These are phyloP conservation scores for Yponomeuta malinellus DNA, from an alignment of 2,888 invertebrate genomes.

Conservation along the genomic window DNA sequence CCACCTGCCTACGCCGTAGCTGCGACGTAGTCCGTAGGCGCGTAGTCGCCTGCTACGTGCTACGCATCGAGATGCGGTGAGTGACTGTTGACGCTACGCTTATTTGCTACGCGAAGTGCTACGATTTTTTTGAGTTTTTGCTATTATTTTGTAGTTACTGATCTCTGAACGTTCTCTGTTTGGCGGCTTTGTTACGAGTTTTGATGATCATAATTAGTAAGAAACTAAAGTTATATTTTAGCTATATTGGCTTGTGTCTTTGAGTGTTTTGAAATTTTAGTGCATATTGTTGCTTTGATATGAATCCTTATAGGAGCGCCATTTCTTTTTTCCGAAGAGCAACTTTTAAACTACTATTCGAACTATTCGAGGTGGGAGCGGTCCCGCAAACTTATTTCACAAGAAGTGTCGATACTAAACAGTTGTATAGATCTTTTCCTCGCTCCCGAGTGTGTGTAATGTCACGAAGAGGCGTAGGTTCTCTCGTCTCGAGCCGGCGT, in stretches of 20 bases:
- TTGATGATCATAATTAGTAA: no score
- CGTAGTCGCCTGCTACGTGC: slow-evolving; percentile 28
- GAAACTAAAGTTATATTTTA: background rate
- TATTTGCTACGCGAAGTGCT: background rate
- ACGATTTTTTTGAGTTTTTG: background rate
- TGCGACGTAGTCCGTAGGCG: slow-evolving; percentile 10
- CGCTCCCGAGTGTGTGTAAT: slow-evolving; percentile 48
- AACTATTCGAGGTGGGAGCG: background rate
- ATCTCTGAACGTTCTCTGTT: no score
- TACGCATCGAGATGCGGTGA: slow-evolving; percentile 25
- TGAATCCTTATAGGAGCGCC: background rate
- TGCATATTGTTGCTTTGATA: background rate
- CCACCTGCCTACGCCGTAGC: slow-evolving; percentile 1
- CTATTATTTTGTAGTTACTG: background rate
- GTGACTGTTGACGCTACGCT: background rate
- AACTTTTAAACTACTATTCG: background rate
- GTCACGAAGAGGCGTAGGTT: slow-evolving; percentile 45
- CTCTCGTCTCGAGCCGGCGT: slow-evolving; percentile 31
- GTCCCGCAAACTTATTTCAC: background rate
- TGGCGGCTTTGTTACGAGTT: no score
- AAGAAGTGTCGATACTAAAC: slow-evolving; percentile 9
- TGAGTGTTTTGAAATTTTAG: background rate
- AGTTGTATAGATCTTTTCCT: slow-evolving; percentile 57
- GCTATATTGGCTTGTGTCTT: background rate
- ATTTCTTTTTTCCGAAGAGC: background rate